phyloP scores from a whole-genome alignment of 2,797 vertebrate genomes.

The Spizella passerina region DNA sequence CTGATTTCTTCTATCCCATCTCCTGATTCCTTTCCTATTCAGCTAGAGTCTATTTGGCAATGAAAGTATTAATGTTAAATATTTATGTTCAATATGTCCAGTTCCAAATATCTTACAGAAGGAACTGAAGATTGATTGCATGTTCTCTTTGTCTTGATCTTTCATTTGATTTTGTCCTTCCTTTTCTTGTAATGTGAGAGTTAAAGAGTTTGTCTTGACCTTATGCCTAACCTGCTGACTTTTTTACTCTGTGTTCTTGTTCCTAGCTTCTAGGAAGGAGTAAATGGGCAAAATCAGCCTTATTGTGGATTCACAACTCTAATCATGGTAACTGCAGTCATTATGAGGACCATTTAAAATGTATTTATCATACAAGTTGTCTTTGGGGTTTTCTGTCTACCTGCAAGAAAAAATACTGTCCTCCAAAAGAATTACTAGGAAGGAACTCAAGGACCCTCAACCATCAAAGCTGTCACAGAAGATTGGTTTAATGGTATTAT shows the following conservation, averaged over 20 bases:
- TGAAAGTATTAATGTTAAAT: background rate
- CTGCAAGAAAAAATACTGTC: background rate
- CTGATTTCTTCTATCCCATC: background rate
- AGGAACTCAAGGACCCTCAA: background rate
- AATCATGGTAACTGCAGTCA: background rate
- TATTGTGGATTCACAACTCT: background rate
- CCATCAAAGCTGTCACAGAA: constrained; percentile 11
- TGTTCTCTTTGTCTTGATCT: background rate
- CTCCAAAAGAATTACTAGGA: too few relatives aligned
- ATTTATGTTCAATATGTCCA: background rate
- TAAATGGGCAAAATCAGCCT: background rate
- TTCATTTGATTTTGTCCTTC: background rate
- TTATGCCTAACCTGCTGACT: background rate
- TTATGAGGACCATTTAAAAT: background rate
- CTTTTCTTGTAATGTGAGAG: background rate
- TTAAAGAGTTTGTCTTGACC: background rate
- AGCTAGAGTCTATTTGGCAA: background rate
- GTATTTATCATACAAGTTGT: background rate
- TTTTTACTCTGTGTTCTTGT: background rate
- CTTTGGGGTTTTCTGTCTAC: background rate
- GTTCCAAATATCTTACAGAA: background rate
- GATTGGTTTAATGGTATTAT: background rate
- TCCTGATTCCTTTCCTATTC: background rate
- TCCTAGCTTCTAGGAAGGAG: background rate
- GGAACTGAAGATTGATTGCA: background rate